phyloP scores from a whole-genome alignment of 2,888 invertebrate species.

The Parelbella ahira region DNA sequence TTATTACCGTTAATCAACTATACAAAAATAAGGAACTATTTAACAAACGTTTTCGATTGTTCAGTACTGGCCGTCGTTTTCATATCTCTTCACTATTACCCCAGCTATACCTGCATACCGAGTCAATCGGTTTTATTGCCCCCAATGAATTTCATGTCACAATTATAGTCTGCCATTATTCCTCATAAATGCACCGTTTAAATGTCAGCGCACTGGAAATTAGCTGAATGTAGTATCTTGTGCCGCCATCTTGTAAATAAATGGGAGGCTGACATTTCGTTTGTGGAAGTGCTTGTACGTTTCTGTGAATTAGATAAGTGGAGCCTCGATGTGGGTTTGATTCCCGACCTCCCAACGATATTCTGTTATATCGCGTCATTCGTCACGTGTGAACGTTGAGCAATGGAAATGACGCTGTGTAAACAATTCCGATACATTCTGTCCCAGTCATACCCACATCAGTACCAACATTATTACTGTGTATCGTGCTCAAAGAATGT shows the following conservation, averaged over 20 bases:
- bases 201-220: conserved; percentile 32
- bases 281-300: conserved; percentile 7
- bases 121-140: conserved; percentile 32
- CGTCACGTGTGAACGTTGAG: too few relatives aligned
- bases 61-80: too few relatives aligned
- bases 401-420: too few relatives aligned
- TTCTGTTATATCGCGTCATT: too few relatives aligned
- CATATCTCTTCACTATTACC: background rate
- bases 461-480: too few relatives aligned
- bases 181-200: conserved; percentile 37
- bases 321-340: too few relatives aligned
- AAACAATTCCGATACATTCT: too few relatives aligned
- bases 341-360: too few relatives aligned
- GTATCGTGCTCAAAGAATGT: too few relatives aligned
- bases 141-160: conserved; percentile 35
- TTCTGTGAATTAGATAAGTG: conserved; percentile 5
- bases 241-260: conserved; percentile 19
- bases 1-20: background rate
- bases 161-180: conserved; percentile 33
- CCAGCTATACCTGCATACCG: conserved; percentile 28
- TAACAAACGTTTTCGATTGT: too few relatives aligned
- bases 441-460: too few relatives aligned
- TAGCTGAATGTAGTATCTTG: conserved; percentile 22
- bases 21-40: too few relatives aligned
- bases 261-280: conserved; percentile 12